These are phyloP conservation scores for Puntigrus tetrazona DNA, from an alignment of 2,113 vertebrate genomes.

Conservation along the genomic window DNA sequence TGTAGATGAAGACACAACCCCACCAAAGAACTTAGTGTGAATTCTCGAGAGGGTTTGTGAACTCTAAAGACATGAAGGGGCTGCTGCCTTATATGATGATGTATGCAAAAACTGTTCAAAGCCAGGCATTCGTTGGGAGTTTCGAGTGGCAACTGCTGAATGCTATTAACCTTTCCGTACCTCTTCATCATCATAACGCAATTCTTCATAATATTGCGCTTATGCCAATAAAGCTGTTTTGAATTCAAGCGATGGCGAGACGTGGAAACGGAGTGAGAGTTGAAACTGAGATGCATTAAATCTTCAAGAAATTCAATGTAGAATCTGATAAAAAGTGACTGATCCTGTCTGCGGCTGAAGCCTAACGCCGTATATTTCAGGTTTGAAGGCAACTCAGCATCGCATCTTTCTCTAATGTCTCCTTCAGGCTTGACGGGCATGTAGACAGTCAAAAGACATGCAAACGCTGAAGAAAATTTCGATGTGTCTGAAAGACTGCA, in stretches of 20 bases:
- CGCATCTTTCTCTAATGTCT: background rate
- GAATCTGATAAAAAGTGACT: background rate
- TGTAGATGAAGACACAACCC: conserved; percentile 4
- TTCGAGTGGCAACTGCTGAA: background rate
- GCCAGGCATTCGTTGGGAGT: background rate
- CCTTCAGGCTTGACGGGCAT: background rate
- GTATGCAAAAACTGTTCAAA: conserved; percentile 3
- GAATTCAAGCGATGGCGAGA: conserved; percentile 6
- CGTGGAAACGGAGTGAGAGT: background rate
- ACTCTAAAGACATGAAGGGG: background rate
- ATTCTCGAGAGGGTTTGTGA: background rate
- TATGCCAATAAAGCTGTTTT: conserved; percentile 12
- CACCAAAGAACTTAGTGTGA: background rate
- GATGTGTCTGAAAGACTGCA: background rate
- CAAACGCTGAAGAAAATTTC: background rate
- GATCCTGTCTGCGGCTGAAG: background rate
- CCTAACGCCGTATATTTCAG: background rate
- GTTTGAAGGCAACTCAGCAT: background rate
- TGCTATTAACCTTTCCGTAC: conserved; percentile 19
- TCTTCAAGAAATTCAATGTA: background rate
- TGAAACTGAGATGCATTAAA: conserved; percentile 2
- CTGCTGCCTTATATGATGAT: conserved; percentile 10
- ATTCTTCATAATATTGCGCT: background rate
- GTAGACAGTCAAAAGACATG: background rate
- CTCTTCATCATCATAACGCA: background rate